These are phyloP conservation scores for Formica exsecta DNA, from an alignment of 1,140 invertebrate species.

Conservation along the genomic window DNA sequence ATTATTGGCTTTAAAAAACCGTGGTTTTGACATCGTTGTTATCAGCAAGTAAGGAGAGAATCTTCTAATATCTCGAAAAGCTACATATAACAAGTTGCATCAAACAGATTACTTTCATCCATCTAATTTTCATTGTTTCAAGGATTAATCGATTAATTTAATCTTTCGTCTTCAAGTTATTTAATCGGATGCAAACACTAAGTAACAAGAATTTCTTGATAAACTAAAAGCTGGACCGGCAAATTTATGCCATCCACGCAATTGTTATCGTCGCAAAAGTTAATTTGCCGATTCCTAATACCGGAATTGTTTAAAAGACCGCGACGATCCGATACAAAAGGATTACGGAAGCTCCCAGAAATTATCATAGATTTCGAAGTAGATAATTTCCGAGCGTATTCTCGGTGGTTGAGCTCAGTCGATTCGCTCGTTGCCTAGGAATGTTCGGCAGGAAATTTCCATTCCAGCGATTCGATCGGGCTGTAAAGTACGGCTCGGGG, in stretches of 20 bases:
- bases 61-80: background rate
- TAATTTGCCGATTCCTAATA: background rate
- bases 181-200: background rate
- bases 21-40: background rate
- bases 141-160: background rate
- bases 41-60: background rate
- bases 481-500: conserved; percentile 52
- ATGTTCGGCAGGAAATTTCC: conserved; percentile 65
- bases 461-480: conserved; percentile 63
- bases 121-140: background rate
- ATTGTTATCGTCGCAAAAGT: conserved; percentile 18
- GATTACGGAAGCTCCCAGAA: background rate
- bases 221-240: background rate
- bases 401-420: conserved; percentile 19
- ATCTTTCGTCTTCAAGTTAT: background rate
- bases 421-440: conserved; percentile 29
- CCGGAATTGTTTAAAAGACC: background rate
- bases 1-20: background rate
- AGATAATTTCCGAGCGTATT: background rate
- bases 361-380: background rate
- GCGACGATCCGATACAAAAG: background rate
- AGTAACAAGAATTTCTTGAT: background rate
- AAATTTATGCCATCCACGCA: background rate
- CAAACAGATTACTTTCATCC: background rate
- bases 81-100: background rate